Evolutionary conservation across 92 coral and sea anemone species (phyloP).

Genomic region (Epizoanthus stellaris): DNA sequence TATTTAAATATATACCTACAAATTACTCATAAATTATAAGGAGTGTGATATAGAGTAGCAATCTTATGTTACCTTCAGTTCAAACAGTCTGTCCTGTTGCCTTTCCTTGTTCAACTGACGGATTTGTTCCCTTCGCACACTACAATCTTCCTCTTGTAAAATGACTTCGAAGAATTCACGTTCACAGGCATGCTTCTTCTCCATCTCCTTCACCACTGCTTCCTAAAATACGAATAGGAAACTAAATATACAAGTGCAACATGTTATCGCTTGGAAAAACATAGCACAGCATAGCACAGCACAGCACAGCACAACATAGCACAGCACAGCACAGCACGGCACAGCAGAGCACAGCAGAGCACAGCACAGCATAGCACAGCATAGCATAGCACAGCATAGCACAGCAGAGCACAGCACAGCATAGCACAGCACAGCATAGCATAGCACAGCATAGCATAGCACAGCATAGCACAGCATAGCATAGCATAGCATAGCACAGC

Average conservation of each 20-base stretch:
- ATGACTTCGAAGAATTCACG: conserved; percentile 82
- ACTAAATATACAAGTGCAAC: too few relatives aligned
- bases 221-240: conserved; percentile 57
- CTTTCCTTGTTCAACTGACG: conserved; percentile 74
- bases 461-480: too few relatives aligned
- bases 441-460: too few relatives aligned
- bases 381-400: too few relatives aligned
- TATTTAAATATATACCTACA: too few relatives aligned
- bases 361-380: too few relatives aligned
- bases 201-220: conserved; percentile 97
- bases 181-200: conserved; percentile 90
- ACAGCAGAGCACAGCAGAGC: too few relatives aligned
- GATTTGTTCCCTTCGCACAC: conserved; percentile 71
- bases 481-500: too few relatives aligned
- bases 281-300: background rate
- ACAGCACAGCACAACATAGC: background rate
- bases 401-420: too few relatives aligned
- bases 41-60: background rate
- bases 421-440: too few relatives aligned
- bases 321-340: background rate
- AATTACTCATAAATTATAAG: too few relatives aligned
- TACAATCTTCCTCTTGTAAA: conserved; percentile 80
- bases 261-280: background rate
- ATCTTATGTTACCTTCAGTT: conserved; percentile 76
- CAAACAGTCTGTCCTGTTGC: conserved; percentile 81